These are phyloP conservation scores for Aldrovandia affinis DNA, from an alignment of 2,797 vertebrate genomes.

Conservation along the genomic window DNA sequence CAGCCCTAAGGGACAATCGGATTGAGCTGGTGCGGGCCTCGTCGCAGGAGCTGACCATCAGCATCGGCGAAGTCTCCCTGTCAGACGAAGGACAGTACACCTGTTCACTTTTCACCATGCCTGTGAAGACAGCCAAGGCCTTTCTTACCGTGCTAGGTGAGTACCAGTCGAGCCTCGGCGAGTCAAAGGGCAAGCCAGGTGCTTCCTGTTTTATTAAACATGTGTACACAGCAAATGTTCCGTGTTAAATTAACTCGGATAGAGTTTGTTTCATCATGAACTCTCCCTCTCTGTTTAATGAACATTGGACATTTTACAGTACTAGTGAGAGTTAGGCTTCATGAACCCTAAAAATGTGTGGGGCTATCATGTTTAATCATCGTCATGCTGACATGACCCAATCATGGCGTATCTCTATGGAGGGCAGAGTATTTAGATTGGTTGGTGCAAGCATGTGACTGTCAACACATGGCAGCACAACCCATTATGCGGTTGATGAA, in stretches of 20 bases:
- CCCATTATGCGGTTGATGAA: background rate
- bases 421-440: background rate
- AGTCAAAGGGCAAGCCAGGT: background rate
- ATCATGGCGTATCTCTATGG: background rate
- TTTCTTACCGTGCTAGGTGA: constrained; percentile 85
- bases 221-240: background rate
- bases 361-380: background rate
- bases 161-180: constrained; percentile 34
- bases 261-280: background rate
- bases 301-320: background rate
- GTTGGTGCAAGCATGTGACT: background rate
- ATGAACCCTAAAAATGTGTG: background rate
- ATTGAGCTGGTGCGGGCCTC: constrained; percentile 89
- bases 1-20: constrained; percentile 94
- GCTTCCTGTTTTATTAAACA: background rate
- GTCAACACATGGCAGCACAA: too few species aligned
- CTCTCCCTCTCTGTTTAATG: background rate
- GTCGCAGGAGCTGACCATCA: constrained; percentile 86
- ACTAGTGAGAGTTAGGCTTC: background rate
- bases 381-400: background rate
- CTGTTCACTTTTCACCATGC: constrained; percentile 89
- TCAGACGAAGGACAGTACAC: constrained; percentile 87
- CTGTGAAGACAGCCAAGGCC: constrained; percentile 88
- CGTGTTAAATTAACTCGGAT: background rate
- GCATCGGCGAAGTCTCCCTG: constrained; percentile 82